Evolutionary conservation across 2,113 vertebrate species (phyloP).

Genomic region (Eolophus roseicapilla): DNA sequence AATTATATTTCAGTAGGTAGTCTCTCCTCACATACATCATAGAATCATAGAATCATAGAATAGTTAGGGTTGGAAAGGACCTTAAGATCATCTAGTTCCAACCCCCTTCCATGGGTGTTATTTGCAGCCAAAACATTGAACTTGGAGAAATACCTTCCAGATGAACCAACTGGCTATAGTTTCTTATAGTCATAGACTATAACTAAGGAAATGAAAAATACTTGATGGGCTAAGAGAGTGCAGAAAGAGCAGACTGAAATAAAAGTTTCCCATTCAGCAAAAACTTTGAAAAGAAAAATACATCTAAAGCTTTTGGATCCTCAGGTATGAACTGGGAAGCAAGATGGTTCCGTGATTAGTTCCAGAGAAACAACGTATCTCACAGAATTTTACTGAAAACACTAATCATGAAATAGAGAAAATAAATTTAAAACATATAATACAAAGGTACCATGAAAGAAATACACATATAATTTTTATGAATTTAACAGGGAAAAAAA

Average conservation of each 20-base stretch:
- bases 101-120: not conserved
- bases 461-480: not conserved
- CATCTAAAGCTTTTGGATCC: not conserved
- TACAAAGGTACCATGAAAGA: not conserved
- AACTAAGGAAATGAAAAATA: not conserved
- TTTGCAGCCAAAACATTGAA: not conserved
- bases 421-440: not conserved
- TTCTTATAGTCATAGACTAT: not conserved
- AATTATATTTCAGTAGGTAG: not conserved
- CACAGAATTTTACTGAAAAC: not conserved
- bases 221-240: not conserved
- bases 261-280: not conserved
- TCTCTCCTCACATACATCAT: not conserved
- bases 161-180: not conserved
- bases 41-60: too few species aligned
- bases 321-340: not conserved
- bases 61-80: too few species aligned
- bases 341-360: not conserved
- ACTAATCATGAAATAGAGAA: not conserved
- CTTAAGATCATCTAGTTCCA: too few species aligned
- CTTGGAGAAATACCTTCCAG: not conserved
- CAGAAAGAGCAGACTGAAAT: not conserved
- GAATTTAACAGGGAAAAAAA: not conserved
- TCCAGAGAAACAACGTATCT: not conserved
- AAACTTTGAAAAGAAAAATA: not conserved